Conservation (phyloP, 2,888 invertebrate genomes). For the Eudasyphora cyanicolor region DNA sequence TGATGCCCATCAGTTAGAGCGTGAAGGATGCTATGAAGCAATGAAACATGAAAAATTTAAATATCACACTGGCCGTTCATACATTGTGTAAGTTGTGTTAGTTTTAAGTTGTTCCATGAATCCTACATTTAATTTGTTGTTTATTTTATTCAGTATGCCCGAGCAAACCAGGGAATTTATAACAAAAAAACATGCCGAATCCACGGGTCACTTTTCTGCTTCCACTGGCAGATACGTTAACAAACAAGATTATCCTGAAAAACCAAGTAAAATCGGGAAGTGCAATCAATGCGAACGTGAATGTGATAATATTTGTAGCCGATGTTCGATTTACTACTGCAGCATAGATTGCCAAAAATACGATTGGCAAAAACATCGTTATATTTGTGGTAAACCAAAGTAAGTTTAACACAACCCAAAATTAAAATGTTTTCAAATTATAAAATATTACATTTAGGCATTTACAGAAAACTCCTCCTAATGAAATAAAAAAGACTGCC, state of each 20-base stretch:
- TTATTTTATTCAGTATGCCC: conserved; percentile 68
- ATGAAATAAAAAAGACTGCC: conserved; percentile 26
- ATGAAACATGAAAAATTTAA: conserved; percentile 64
- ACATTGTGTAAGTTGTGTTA: conserved; percentile 67
- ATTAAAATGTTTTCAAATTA: too few relatives aligned
- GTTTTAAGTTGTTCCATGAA: too few relatives aligned
- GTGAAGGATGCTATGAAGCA: conserved; percentile 64
- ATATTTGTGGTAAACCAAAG: conserved; percentile 71
- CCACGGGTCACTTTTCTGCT: conserved; percentile 60
- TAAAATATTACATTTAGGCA: too few relatives aligned
- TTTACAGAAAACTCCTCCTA: conserved; percentile 41
- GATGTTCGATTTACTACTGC: conserved; percentile 72
- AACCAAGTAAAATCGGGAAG: conserved; percentile 36
- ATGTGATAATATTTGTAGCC: conserved; percentile 69
- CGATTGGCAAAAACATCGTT: conserved; percentile 72
- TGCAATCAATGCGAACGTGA: conserved; percentile 67
- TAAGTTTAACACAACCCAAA: too few relatives aligned
- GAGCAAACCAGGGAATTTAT: conserved; percentile 65
- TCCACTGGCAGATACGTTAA: conserved; percentile 42
- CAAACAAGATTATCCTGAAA: neutral
- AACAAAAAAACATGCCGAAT: conserved; percentile 66
- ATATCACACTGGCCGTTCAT: conserved; percentile 71
- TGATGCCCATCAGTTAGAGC: conserved; percentile 73
- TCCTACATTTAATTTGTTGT: too few relatives aligned
- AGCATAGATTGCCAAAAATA: conserved; percentile 72